Evolutionary conservation across 2,888 invertebrate genomes (phyloP).

Genomic region (Coleophora flavipennella): DNA sequence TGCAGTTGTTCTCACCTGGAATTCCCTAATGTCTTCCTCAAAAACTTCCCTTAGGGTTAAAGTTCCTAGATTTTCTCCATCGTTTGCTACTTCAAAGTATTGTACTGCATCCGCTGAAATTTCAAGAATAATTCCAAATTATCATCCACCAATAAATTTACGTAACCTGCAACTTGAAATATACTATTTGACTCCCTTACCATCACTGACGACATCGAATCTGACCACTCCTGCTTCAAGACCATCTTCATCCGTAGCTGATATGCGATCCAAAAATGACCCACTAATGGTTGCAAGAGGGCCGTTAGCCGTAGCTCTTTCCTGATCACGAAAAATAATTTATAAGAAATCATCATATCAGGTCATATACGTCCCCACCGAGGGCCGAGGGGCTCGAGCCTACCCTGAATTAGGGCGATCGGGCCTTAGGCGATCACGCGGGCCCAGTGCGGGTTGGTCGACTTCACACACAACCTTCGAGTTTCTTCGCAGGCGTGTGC

Average conservation of each 20-base stretch:
- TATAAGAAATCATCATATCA: too few species aligned
- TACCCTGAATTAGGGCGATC: too few species aligned
- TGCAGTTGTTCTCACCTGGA: slow-evolving; percentile 31
- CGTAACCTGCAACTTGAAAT: too few species aligned
- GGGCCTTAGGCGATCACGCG: too few species aligned
- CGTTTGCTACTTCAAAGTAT: slow-evolving; percentile 44
- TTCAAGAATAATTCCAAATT: background rate
- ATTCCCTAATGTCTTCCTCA: slow-evolving; percentile 36
- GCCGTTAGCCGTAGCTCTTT: slow-evolving; percentile 37
- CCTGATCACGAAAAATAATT: slow-evolving; percentile 12
- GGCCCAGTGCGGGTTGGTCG: too few species aligned
- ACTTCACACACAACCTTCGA: too few species aligned
- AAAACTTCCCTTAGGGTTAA: slow-evolving; percentile 37
- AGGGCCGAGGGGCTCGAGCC: too few species aligned
- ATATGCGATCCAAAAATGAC: slow-evolving; percentile 45
- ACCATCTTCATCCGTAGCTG: slow-evolving; percentile 71
- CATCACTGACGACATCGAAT: slow-evolving; percentile 51
- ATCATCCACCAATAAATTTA: too few species aligned
- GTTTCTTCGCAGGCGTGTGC: too few species aligned
- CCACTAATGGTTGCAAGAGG: slow-evolving; percentile 40
- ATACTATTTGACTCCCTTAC: slow-evolving; percentile 22
- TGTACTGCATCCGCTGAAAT: slow-evolving; percentile 36
- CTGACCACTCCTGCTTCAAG: slow-evolving; percentile 68
- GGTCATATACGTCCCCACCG: too few species aligned
- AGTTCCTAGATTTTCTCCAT: slow-evolving; percentile 39